Evolutionary conservation across 2,888 invertebrate genomes (phyloP).

Genomic region (Parapristionchus giblindavisi): DNA sequence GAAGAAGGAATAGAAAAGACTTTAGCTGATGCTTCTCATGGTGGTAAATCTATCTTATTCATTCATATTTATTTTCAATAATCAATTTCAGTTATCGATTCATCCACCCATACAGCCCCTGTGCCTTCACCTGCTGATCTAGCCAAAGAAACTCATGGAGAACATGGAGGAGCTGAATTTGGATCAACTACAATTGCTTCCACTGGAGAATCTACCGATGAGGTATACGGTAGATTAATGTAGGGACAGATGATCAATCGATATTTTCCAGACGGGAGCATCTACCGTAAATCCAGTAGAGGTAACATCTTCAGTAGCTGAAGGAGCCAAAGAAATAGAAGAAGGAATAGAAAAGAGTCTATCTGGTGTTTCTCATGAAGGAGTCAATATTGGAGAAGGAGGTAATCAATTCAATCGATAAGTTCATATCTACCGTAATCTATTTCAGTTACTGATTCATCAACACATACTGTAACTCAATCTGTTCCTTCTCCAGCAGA

Average conservation of each 20-base stretch:
- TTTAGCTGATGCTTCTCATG: too few relatives aligned
- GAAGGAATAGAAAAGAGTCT: neutral
- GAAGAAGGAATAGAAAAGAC: too few relatives aligned
- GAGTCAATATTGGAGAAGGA: too few relatives aligned
- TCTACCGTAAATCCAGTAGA: neutral
- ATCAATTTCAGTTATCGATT: too few relatives aligned
- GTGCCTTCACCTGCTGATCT: constrained; percentile 38
- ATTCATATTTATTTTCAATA: too few relatives aligned
- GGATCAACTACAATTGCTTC: constrained; percentile 30
- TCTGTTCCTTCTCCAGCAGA: constrained; percentile 22
- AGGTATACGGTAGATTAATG: neutral
- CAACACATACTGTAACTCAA: too few relatives aligned
- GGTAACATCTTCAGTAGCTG: neutral
- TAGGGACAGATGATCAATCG: neutral
- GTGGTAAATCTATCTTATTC: too few relatives aligned
- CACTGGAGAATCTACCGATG: constrained; percentile 16
- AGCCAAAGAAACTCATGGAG: constrained; percentile 36
- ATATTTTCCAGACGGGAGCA: too few relatives aligned
- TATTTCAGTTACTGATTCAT: too few relatives aligned
- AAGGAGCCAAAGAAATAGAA: constrained; percentile 22
- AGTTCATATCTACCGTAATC: too few relatives aligned
- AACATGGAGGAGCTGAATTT: constrained; percentile 36
- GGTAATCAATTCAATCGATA: too few relatives aligned
- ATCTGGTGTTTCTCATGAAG: too few relatives aligned
- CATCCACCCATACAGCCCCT: constrained; percentile 25